Percentiles rank a stretch among this genome's conserved stretches.
phyloP scores from a whole-genome alignment of 92 coral and sea anemone genomes.

The Porites lobata region DNA sequence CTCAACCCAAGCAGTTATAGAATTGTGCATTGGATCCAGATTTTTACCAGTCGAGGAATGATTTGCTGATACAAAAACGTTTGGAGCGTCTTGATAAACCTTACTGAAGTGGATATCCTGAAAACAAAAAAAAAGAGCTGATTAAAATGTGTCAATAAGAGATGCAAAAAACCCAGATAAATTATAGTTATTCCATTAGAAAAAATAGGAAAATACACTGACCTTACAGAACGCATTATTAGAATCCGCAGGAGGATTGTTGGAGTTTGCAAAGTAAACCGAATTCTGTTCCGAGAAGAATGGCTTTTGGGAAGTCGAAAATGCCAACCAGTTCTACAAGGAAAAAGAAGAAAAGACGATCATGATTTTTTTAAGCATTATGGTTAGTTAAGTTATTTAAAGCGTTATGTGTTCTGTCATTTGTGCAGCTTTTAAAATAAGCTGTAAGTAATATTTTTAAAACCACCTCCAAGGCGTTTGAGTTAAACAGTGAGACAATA shows the following conservation, averaged over 20 bases:
- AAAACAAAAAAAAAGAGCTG: background rate
- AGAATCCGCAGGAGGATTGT: background rate
- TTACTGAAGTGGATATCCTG: constrained; percentile 22
- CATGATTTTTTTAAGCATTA: no score
- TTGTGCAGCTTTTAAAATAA: no score
- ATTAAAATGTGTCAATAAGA: background rate
- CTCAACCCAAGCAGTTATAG: constrained; percentile 65
- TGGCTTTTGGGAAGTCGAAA: background rate
- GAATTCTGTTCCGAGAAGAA: background rate
- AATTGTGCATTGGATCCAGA: constrained; percentile 38
- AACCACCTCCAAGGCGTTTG: no score
- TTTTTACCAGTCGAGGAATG: constrained; percentile 48
- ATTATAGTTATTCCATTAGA: no score
- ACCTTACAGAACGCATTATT: background rate
- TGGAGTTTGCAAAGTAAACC: background rate
- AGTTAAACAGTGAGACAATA: no score
- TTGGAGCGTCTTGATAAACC: constrained; percentile 5
- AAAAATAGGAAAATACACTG: background rate
- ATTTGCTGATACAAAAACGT: constrained; percentile 34
- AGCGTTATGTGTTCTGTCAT: no score
- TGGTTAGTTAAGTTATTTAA: no score
- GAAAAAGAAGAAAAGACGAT: no score
- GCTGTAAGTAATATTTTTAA: no score
- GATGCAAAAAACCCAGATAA: background rate
- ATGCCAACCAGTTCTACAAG: background rate